phyloP scores from a whole-genome alignment of 2,888 invertebrate species.

The Biston betularia region DNA sequence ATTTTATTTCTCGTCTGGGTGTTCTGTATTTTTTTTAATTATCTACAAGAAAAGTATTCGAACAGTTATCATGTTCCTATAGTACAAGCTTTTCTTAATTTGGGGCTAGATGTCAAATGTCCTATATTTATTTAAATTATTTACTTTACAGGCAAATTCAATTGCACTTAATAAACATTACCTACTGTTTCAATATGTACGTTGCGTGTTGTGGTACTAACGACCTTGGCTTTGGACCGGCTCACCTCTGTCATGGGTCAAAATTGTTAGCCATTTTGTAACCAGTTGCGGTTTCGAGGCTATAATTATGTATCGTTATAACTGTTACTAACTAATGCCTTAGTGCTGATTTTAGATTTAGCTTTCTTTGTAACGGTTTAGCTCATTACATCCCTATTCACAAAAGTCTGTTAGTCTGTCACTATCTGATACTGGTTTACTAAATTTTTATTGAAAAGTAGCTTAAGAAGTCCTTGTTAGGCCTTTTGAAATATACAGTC shows the following conservation, averaged over 20 bases:
- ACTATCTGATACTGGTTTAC: not conserved
- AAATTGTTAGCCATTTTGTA: slow-evolving; percentile 27
- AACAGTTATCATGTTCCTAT: no score
- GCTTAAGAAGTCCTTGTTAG: not conserved
- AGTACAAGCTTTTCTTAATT: no score
- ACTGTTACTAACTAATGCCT: slow-evolving; percentile 3
- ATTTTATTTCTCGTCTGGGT: no score
- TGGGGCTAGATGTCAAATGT: no score
- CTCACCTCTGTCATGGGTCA: slow-evolving; percentile 31
- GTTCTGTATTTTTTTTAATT: no score
- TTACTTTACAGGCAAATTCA: not conserved
- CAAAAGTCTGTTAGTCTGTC: no score
- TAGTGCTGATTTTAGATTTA: slow-evolving; percentile 17
- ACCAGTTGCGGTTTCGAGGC: slow-evolving; percentile 15
- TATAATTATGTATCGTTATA: slow-evolving; percentile 27
- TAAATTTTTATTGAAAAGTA: not conserved
- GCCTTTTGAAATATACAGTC: no score
- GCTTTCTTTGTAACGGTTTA: slow-evolving; percentile 2
- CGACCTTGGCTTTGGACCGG: slow-evolving; percentile 37
- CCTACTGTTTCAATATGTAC: slow-evolving; percentile 19
- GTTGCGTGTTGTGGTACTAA: slow-evolving; percentile 6
- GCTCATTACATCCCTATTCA: not conserved
- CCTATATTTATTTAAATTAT: no score
- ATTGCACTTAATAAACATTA: slow-evolving; percentile 4
- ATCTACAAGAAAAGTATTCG: no score